Conservation (phyloP, 2,888 invertebrate species). For the Sepioteuthis lessoniana region DNA sequence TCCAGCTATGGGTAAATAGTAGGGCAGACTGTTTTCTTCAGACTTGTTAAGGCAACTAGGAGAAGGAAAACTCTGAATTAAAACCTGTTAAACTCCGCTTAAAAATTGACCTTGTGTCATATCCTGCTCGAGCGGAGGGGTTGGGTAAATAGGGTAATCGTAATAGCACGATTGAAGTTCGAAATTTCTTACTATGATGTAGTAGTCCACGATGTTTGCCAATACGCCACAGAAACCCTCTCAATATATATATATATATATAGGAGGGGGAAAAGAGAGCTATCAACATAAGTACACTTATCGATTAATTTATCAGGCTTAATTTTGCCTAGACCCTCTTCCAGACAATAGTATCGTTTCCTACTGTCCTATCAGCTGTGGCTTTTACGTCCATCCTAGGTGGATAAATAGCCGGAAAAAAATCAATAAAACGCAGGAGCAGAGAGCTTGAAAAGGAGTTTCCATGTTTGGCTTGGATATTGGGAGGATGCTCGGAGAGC, state of each 20-base stretch:
- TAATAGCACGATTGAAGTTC: too few species aligned
- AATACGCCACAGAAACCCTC: too few species aligned
- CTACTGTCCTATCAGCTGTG: not conserved
- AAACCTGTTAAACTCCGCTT: too few species aligned
- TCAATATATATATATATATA: not conserved
- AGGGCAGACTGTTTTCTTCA: too few species aligned
- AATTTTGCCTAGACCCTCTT: not conserved
- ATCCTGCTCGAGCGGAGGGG: too few species aligned
- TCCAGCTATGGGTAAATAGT: too few species aligned
- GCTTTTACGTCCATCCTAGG: not conserved
- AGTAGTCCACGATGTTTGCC: too few species aligned
- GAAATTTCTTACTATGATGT: too few species aligned
- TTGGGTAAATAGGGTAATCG: too few species aligned
- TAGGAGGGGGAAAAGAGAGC: not conserved
- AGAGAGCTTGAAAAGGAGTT: not conserved
- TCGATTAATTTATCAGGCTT: not conserved
- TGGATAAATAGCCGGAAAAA: not conserved
- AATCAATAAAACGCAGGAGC: not conserved
- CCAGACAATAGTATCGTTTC: not conserved
- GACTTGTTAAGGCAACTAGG: too few species aligned
- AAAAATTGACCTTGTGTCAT: too few species aligned
- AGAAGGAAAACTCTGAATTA: too few species aligned
- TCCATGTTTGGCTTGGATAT: not conserved
- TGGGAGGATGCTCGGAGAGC: not conserved
- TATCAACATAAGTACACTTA: rapidly evolving